phyloP scores from a whole-genome alignment of 1,140 invertebrate species.

The Drosophila malerkotliana region DNA sequence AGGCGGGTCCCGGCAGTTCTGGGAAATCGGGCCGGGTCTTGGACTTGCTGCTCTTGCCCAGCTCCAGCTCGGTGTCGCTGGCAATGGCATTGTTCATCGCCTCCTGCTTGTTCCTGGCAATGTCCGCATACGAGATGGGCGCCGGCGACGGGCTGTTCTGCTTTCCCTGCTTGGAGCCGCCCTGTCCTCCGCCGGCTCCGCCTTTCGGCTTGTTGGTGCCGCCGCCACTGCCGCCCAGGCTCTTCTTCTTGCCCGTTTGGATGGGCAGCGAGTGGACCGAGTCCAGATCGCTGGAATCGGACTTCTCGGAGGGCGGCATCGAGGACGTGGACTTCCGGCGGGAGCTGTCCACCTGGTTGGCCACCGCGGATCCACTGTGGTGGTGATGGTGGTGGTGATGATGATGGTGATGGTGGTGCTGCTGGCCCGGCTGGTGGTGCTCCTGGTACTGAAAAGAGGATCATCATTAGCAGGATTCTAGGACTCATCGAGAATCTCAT shows the following conservation, averaged over 20 bases:
- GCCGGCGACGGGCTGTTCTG: constrained; percentile 44
- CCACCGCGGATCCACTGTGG: constrained; percentile 19
- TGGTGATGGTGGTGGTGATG: constrained; percentile 34
- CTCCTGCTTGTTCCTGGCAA: constrained; percentile 85
- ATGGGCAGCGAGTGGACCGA: constrained; percentile 90
- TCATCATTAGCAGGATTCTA: no score
- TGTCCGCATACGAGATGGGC: constrained; percentile 88
- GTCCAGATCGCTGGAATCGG: constrained; percentile 88
- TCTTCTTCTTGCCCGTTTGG: constrained; percentile 83
- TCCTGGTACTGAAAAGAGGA: constrained; percentile 23
- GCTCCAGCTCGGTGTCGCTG: constrained; percentile 30
- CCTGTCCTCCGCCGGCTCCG: neutral
- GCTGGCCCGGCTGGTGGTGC: constrained; percentile 27
- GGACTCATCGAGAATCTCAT: neutral
- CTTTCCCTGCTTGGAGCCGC: constrained; percentile 27
- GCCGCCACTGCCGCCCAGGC: constrained; percentile 24
- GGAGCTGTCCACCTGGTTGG: constrained; percentile 64
- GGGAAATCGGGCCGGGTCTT: constrained; percentile 75
- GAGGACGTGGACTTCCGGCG: constrained; percentile 86
- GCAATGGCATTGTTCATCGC: constrained; percentile 36
- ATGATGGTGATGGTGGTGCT: constrained; percentile 43
- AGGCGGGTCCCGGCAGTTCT: constrained; percentile 44
- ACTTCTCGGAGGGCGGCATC: constrained; percentile 89
- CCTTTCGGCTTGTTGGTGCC: constrained; percentile 21
- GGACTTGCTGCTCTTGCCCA: constrained; percentile 37